Base-by-base conservation (phyloP, 2,888 invertebrate species). In the Microctonus brassicae region DNA sequence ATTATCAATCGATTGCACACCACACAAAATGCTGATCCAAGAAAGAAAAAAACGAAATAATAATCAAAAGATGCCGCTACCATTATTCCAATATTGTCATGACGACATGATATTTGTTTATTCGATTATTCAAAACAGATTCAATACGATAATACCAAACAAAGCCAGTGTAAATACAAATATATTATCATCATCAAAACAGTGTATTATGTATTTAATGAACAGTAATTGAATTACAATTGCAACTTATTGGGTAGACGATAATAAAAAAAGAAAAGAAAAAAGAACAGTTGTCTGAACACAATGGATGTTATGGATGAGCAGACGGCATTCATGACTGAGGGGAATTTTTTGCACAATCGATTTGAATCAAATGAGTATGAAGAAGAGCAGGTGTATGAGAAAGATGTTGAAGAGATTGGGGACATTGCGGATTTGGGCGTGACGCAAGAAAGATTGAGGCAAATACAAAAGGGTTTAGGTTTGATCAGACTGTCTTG, bases 401-500 rank as follows among this genome's bases (percentile, higher is more conserved):
- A 42, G 22, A 17, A 47, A 47, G 57, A 57, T 39, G 29, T 26
- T 26, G 36, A 42, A 47, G 33, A 47, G 29, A 29, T 33, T 20
- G 52, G 10, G 29, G 17, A 64, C 11, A 39, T 10, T 58, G 58
- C 39, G 52, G 47, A 65, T 65, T 60, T 57, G 58, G 58, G 53
- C 9, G 62, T 39, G 29, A 24, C 53, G 4, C 29, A 62, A 13
- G 52, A 61, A n/a, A 34, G 42, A 61, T 83, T 93, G 70, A 90
- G 90, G 73, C 90, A 91, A 84, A 90, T 91, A 3, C 90, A 90
- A 55, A 90, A 90, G 76, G 91, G 91, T 82, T 86, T 92, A 24
- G 92, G 93, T 1, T 88, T 92, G 13, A 90, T 93, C 42, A 90
- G 90, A 78, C 83, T 93, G 42, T 91, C 91, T 76, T 93, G 93